Evolutionary conservation across 2,797 vertebrate genomes (phyloP), one percentile per base, ranked within the genome.

Genomic region (Scolopax bukidnonensis): DNA sequence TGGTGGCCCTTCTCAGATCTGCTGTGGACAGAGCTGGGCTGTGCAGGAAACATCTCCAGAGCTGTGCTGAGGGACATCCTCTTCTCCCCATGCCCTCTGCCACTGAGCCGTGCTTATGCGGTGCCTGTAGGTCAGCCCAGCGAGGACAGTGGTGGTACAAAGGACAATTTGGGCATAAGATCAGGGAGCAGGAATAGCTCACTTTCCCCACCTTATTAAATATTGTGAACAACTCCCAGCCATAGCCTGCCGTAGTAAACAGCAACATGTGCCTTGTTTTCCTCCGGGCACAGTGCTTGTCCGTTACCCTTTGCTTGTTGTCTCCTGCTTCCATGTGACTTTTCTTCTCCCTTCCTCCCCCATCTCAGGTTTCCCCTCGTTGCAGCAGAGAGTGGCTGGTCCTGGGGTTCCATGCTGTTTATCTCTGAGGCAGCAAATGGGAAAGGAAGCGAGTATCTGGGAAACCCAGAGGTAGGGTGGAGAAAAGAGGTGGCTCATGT

Each of bases 61-160:
- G 61, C 4, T 3, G 0, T 3, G 0, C 11, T 0, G 3, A 40
- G 60, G 60, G 28, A 33, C 6, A 1, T 50, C 24, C 45, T 68
- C 41, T 10, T 51, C 68, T 47, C 36, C 32, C 25, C 11, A 48
- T 16, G 47, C 63, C 25, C 36, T 23, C 19, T 30, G 32, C 5
- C 6, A 17, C 5, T 1, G 11, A 24, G 32, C 12, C 25, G 43
- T 17, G 84, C 61, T 64, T n/a, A 9, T 0, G 0, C 0, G 0
- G 32, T 23, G 69, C 40, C 33, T 1, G 0, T 16, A 18, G 71
- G 27, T 63, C 85, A 56, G 27, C 0, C 0, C 59, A 10, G 53
- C 4, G 45, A 50, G 74, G 33, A 84, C 47, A 73, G n/a, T 2
- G 53, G 28, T 33, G 32, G 25, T n/a, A 25, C 59, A 53, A 73